Evolutionary conservation across 2,888 invertebrate species (phyloP).

Genomic region (Sinohyriopsis cumingii): DNA sequence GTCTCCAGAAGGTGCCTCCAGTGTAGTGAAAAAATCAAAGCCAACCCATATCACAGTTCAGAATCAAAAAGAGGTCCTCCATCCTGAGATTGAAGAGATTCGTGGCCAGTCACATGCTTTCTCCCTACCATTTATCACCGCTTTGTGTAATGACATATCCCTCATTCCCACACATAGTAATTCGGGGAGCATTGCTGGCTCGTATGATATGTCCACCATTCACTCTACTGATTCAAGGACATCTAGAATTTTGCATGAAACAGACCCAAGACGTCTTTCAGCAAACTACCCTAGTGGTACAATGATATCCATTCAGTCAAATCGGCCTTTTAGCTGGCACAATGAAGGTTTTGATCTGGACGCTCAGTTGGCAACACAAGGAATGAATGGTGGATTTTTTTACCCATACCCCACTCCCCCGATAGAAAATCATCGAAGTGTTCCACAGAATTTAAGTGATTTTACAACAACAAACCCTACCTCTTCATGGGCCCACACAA

Average conservation of each 20-base stretch:
- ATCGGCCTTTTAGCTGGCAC: constrained; percentile 67
- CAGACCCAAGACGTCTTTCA: constrained; percentile 59
- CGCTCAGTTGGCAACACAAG: constrained; percentile 42
- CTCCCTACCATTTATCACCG: constrained; percentile 88
- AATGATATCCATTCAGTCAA: constrained; percentile 41
- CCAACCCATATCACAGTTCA: constrained; percentile 42
- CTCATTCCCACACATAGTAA: constrained; percentile 73
- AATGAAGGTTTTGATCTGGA: constrained; percentile 66
- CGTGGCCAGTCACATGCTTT: constrained; percentile 57
- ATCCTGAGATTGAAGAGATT: constrained; percentile 64
- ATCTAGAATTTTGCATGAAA: constrained; percentile 54
- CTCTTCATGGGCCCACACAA: constrained; percentile 49
- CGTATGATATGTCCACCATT: constrained; percentile 55
- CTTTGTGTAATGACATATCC: constrained; percentile 92
- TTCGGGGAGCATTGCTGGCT: constrained; percentile 42
- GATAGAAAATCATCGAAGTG: constrained; percentile 57
- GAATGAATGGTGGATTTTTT: constrained; percentile 18
- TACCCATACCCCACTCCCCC: constrained; percentile 25
- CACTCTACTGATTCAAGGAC: constrained; percentile 57
- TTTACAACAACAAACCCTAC: constrained; percentile 29
- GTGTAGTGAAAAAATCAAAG: constrained; percentile 17
- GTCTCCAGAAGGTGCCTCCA: too few relatives aligned
- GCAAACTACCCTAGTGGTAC: constrained; percentile 56
- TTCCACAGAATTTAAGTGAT: constrained; percentile 54
- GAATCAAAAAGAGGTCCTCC: constrained; percentile 54